Evolutionary conservation across 2,113 vertebrate genomes (phyloP).

Genomic region (Eudyptes chrysolophus): DNA sequence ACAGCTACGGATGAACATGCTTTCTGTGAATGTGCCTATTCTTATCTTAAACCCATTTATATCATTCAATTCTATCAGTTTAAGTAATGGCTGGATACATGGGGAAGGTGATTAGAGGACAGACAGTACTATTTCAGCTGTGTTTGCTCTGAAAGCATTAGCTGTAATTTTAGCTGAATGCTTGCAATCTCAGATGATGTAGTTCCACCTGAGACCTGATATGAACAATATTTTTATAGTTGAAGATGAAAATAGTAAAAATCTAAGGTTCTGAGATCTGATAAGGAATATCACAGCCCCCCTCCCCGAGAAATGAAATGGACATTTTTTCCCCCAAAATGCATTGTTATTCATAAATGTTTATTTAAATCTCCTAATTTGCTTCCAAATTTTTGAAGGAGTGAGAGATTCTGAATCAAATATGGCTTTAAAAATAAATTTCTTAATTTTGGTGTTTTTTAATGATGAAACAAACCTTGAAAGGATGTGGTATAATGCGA

Average conservation of each 20-base stretch:
- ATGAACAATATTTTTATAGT: background rate
- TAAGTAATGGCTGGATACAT: background rate
- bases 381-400: background rate
- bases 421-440: background rate
- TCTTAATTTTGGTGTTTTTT: background rate
- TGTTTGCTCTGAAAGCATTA: background rate
- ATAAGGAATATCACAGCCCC: background rate
- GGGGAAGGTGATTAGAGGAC: background rate
- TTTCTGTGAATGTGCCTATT: background rate
- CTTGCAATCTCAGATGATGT: background rate
- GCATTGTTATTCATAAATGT: rapidly evolving
- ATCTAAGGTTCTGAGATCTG: background rate
- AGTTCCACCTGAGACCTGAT: background rate
- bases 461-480: background rate
- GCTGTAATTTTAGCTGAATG: background rate
- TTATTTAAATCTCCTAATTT: background rate
- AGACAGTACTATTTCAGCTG: background rate
- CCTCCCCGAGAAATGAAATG: background rate
- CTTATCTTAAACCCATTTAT: background rate
- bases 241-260: background rate
- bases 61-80: background rate
- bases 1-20: rapidly evolving
- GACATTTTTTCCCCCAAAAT: rapidly evolving
- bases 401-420: background rate
- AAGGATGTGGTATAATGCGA: rapidly evolving